Conservation (phyloP, 2,113 vertebrate genomes). For the Dolichotis patagonum region DNA sequence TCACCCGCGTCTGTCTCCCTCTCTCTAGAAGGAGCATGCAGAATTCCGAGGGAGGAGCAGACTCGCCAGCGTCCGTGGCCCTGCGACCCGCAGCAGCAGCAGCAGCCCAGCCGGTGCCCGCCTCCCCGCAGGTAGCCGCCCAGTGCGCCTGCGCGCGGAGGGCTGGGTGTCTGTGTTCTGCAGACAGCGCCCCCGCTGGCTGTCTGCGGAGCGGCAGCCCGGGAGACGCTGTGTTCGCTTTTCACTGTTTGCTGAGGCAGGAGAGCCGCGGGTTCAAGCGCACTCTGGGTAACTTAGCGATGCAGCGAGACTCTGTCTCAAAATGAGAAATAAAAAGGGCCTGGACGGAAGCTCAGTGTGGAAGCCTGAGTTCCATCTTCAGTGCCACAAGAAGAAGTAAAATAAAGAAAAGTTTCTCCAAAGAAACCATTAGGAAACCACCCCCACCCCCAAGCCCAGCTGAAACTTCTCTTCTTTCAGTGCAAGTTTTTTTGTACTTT, state of each 20-base stretch:
- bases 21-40: constrained; percentile 93
- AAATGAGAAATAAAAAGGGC: not conserved
- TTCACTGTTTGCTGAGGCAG: too few relatives aligned
- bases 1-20: not conserved
- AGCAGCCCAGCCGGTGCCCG: constrained; percentile 93
- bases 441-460: not conserved
- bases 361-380: not conserved
- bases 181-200: not conserved
- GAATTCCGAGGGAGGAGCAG: constrained; percentile 93
- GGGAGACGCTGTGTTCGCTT: too few relatives aligned
- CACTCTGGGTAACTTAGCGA: too few relatives aligned
- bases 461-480: not conserved
- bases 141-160: not conserved
- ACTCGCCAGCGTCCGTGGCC: constrained; percentile 91
- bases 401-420: too few relatives aligned
- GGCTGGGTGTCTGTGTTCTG: not conserved
- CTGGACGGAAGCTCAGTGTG: not conserved
- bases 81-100: constrained; percentile 91
- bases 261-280: too few relatives aligned
- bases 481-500: not conserved
- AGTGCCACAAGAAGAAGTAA: not conserved
- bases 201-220: not conserved
- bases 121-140: constrained; percentile 95
- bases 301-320: not conserved
- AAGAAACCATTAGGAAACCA: not conserved